Percentiles rank a stretch among this genome's conserved stretches.
These are phyloP conservation scores for Stenoptilia bipunctidactyla DNA, from an alignment of 2,888 invertebrate species.

Conservation along the genomic window DNA sequence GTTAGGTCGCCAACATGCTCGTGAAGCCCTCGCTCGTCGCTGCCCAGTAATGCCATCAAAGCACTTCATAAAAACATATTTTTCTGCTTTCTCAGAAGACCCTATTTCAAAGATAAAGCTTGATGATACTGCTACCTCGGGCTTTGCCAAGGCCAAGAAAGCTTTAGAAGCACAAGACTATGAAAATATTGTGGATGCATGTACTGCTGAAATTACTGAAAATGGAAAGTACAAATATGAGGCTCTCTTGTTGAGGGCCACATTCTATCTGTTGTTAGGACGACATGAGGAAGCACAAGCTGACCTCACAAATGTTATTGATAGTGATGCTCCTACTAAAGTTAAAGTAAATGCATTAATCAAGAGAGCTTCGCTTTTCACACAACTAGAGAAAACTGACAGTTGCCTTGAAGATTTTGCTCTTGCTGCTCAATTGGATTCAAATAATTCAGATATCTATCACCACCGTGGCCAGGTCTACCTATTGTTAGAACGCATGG, in stretches of 20 bases:
- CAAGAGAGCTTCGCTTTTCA: slow-evolving; percentile 86
- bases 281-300: slow-evolving; percentile 78
- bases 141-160: slow-evolving; percentile 79
- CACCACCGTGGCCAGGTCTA: slow-evolving; percentile 94
- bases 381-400: slow-evolving; percentile 82
- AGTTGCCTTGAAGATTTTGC: slow-evolving; percentile 85
- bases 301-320: slow-evolving; percentile 80
- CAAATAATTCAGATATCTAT: slow-evolving; percentile 89
- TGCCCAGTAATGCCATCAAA: slow-evolving; percentile 85
- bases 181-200: slow-evolving; percentile 82
- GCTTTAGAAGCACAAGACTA: slow-evolving; percentile 79
- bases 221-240: slow-evolving; percentile 76
- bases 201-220: slow-evolving; percentile 81
- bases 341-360: slow-evolving; percentile 88
- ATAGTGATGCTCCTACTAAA: slow-evolving; percentile 73
- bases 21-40: slow-evolving; percentile 78
- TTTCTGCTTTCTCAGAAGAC: slow-evolving; percentile 89
- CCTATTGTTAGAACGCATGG: slow-evolving; percentile 83
- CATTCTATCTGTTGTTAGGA: slow-evolving; percentile 85
- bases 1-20: slow-evolving; percentile 80
- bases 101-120: slow-evolving; percentile 75
- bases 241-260: slow-evolving; percentile 85
- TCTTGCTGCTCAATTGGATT: slow-evolving; percentile 80
- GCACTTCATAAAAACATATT: slow-evolving; percentile 88
- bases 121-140: slow-evolving; percentile 56